Base-by-base conservation (phyloP, 2,113 vertebrate species). In the Cyanoderma ruficeps region DNA sequence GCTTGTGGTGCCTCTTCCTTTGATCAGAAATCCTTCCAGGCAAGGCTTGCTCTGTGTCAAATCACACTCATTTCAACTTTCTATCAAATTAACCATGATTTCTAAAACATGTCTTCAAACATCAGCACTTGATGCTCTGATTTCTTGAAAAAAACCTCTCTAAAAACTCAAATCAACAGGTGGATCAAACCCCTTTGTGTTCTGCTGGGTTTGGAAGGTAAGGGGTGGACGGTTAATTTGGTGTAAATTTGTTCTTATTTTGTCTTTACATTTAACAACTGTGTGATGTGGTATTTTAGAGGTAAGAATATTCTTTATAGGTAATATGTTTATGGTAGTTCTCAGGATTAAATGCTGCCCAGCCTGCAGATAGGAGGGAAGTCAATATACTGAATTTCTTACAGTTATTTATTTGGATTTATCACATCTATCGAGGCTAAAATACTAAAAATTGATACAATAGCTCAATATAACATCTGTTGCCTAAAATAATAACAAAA, bases 401-500 rank as follows among this genome's bases (percentile, higher is more conserved):
- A 10, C 19, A 61, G 44, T 44, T n/a, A 28, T 11, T 90, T 55
- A 15, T 50, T 79, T 76, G 68, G n/a, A 42, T 25, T 83, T 71
- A 25, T 30, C 23, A 49, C 41, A 49, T 37, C 57, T 83, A 1
- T 60, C 49, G 24, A 76, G 21, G n/a, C 53, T 76, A 53, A 68
- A 60, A 47, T 44, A 47, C 3, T 46, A 24, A 65, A 31, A 76
- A 44, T 46, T 79, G 61, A 41, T 80, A 7, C 5, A 39, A 10
- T 53, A 76, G 52, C 15, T 63, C 28, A 4, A 0, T 60, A 4
- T 61, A 11, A 35, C 79, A 12, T 89, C 47, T 81, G 69, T 44
- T 84, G 65, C 49, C 33, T 93, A 68, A 96, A 95, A 63, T 97
- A 96, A 92, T 93, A 13, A 93, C 81, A 35, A 88, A 87, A 89